Conservation (phyloP, 2,888 invertebrate species). For the Eupithecia exiguata region DNA sequence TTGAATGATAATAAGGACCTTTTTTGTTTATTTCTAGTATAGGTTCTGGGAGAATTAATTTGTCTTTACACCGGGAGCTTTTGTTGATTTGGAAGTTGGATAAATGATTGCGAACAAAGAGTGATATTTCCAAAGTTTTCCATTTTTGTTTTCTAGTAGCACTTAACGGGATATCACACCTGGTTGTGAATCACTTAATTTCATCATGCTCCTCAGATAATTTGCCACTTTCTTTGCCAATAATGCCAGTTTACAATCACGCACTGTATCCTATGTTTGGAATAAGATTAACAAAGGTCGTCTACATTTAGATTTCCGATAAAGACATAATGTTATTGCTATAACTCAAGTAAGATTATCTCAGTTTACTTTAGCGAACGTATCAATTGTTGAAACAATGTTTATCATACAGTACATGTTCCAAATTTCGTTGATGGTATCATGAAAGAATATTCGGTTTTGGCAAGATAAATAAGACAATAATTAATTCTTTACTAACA, state of each 20-base stretch:
- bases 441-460: no score
- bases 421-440: neutral
- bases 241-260: neutral
- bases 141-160: neutral
- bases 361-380: neutral
- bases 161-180: neutral
- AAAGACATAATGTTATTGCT: conserved; percentile 3
- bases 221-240: neutral
- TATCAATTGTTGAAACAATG: neutral
- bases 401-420: neutral
- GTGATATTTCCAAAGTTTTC: no score
- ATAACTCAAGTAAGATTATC: conserved; percentile 19
- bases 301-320: conserved; percentile 18
- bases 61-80: no score
- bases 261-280: neutral
- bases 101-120: no score
- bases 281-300: neutral
- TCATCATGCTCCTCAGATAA: neutral
- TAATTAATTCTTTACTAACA: neutral
- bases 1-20: no score
- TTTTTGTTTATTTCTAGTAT: no score
- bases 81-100: no score
- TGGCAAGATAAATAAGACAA: neutral
- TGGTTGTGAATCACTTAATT: neutral
- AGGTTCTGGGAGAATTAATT: no score